Percentiles rank a stretch among this genome's conserved stretches.
These are phyloP conservation scores for Sorex fumeus DNA, from an alignment of 2,113 vertebrate genomes.

Conservation along the genomic window DNA sequence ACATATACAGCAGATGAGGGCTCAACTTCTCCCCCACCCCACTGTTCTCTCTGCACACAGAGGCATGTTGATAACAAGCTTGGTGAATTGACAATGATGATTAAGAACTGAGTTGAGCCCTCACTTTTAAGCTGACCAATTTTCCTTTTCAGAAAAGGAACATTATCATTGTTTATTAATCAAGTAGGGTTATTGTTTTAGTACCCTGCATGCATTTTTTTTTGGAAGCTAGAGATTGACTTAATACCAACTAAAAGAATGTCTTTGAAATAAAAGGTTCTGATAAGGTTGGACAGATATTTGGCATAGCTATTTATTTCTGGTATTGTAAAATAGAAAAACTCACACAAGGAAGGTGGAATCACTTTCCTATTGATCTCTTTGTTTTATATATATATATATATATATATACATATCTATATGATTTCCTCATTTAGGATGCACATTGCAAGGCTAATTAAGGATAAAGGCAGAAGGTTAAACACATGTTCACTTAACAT, in stretches of 20 bases:
- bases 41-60: background rate
- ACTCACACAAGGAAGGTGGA: conserved; percentile 23
- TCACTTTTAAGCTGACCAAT: background rate
- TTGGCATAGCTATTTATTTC: conserved; percentile 19
- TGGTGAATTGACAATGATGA: background rate
- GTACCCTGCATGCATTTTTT: conserved; percentile 35
- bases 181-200: background rate
- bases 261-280: conserved; percentile 59
- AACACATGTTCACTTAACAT: background rate
- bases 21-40: background rate
- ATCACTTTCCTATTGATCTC: conserved; percentile 53
- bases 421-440: background rate
- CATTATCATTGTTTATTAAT: conserved; percentile 31
- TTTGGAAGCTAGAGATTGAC: background rate
- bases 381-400: background rate
- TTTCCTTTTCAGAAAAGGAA: conserved; percentile 46
- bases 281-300: conserved; percentile 41
- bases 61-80: background rate
- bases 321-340: conserved; percentile 49
- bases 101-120: background rate
- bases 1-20: conserved; percentile 30
- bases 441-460: background rate
- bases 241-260: conserved; percentile 37
- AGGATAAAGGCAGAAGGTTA: background rate
- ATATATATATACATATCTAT: background rate